Base-by-base conservation (phyloP, 1,140 invertebrate species). In the Lucilia cuprina region DNA sequence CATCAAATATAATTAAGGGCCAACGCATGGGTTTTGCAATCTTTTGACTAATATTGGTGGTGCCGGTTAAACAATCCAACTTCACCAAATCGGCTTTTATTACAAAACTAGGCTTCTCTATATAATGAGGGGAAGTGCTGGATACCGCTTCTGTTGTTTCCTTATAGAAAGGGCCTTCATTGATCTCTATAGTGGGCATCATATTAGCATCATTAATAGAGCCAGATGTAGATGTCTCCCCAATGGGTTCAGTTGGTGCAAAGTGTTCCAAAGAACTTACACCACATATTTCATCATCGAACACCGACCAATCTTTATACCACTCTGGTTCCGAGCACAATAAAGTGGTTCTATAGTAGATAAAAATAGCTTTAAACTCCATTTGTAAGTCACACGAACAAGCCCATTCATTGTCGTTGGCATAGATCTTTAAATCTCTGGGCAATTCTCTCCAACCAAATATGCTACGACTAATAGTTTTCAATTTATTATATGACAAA, bases 401-500 rank as follows among this genome's bases (percentile, higher is more conserved):
- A 13, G 87, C 83, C 88, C 87, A 89, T 3, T 25, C 30, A 86
- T 89, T 89, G 17, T 19, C 21, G 10, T 55, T 25, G 2, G 86
- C 85, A 65, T 75, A 34, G 9, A 88, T 86, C 30, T 49, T 65
- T 9, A 88, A 41, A 74, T 87, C 86, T 10, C 9, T 17, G 5
- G 86, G 75, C 2, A 87, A 84, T 9, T 84, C 74, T 5, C 34
- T 83, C 78, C 85, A 65, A 1, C 87, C 87, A 55, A 88, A 88
- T 47, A 88, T 86, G 5, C 17, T 78, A 13, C 55, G 75, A 0
- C 84, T 85, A 19, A 88, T 49, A 9, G 87, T 87, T 9, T 35
- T 74, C 19, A 88, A 74, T 12, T 88, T 86, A 55, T 88, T 88
- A 21, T 87, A 14, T 1, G 88, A 88, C 74, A 88, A 83, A 83